phyloP scores from a whole-genome alignment of 2,797 vertebrate genomes.

The Manis pentadactyla region DNA sequence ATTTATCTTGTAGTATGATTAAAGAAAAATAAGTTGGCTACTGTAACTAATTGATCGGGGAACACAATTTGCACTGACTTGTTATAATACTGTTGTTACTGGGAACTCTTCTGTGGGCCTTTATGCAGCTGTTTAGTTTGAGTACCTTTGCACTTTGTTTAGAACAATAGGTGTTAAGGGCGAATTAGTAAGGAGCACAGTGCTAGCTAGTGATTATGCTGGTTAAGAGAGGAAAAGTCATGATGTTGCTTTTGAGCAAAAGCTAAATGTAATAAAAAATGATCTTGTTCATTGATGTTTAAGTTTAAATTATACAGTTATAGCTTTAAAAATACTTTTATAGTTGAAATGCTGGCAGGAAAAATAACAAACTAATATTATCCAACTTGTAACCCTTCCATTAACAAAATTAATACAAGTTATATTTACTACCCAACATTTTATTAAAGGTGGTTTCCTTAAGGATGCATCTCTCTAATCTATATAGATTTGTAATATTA shows the following conservation, averaged over 20 bases:
- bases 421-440: conserved; percentile 17
- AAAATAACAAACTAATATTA: conserved; percentile 21
- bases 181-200: not conserved
- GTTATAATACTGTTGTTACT: not conserved
- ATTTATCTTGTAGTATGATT: conserved; percentile 20
- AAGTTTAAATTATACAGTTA: conserved; percentile 2
- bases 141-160: conserved; percentile 48
- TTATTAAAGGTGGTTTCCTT: conserved; percentile 48
- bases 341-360: conserved; percentile 1
- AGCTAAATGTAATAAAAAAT: conserved; percentile 29
- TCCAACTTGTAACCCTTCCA: not conserved
- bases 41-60: conserved; percentile 26
- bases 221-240: not conserved
- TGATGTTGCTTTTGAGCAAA: not conserved
- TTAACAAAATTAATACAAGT: conserved; percentile 28
- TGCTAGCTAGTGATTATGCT: conserved; percentile 10
- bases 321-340: conserved; percentile 38
- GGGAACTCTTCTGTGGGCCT: not conserved
- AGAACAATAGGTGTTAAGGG: not conserved
- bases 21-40: conserved; percentile 44
- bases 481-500: conserved; percentile 30
- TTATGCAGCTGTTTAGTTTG: conserved; percentile 37
- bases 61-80: conserved; percentile 35
- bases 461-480: conserved; percentile 41
- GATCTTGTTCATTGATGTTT: not conserved